Base-by-base conservation (phyloP, 30 jellyfish, hydroid and myxozoan species). In the Sanderia malayensis region DNA sequence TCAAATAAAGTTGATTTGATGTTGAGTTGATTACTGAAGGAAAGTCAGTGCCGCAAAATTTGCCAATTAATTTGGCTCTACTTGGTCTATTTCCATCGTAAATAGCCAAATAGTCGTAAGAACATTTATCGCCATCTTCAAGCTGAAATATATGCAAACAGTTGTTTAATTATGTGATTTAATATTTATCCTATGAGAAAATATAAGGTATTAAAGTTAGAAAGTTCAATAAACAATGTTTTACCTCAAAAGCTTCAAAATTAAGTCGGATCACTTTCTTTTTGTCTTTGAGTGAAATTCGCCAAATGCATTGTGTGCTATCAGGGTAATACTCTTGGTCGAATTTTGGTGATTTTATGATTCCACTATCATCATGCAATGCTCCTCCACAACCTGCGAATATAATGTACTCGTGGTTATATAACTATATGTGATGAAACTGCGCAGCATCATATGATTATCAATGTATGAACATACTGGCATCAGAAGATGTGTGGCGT, bases 91-190 rank as follows among this genome's bases (percentile, higher is more conserved):
- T 67, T 0, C 96, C 92, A 79, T 87, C 94, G 23, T 66, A 47
- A 9, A 87, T 44, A 52, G 60, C 85, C 64, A 87, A 37, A 45
- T 63, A 67, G 58, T 87, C 96, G 58, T 79, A 87, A 22, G 57
- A 23, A 47, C 97, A 88, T 23, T 45, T 61, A 21, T 32, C 65
- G 11, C 71, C 80, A 0, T 53, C 61, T 71, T 88, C 97, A 57
- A 88, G 17, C 88, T 88, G 59, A 26, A 79, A n/a, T n/a, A n/a
- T n/a, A n/a, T n/a, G n/a, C n/a, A n/a, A n/a, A n/a, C n/a, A n/a
- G n/a, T n/a, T n/a, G n/a, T n/a, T n/a, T n/a, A n/a, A n/a, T n/a
- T n/a, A n/a, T n/a, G n/a, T n/a, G n/a, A n/a, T n/a, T n/a, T n/a
- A n/a, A n/a, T n/a, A n/a, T n/a, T n/a, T n/a, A n/a, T n/a, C n/a